A percentile compares a stretch with the other conserved stretches of the same genome.
phyloP scores from a whole-genome alignment of 2,113 vertebrate genomes.

The Grallaria varia region DNA sequence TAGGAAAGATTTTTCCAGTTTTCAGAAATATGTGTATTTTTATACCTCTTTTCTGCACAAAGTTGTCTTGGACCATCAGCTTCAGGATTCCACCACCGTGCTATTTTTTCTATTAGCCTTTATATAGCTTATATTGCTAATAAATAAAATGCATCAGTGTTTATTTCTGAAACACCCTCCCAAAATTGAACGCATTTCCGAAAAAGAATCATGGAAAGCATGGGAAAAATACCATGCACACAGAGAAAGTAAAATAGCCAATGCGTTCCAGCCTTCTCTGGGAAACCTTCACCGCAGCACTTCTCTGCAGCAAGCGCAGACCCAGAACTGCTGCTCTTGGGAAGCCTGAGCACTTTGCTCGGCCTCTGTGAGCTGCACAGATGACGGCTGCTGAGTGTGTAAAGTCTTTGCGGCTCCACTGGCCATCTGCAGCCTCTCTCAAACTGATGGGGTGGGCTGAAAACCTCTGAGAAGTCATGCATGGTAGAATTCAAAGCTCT shows the following conservation, averaged over 20 bases:
- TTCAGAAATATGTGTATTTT: neutral
- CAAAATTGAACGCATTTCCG: accelerated
- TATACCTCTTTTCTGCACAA: neutral
- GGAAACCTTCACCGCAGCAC: neutral
- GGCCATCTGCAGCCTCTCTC: neutral
- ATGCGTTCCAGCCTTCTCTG: neutral
- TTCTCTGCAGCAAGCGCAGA: neutral
- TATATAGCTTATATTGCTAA: neutral
- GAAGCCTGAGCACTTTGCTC: neutral
- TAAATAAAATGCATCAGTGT: neutral
- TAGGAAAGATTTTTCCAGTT: neutral
- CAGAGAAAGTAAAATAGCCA: neutral
- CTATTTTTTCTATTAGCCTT: neutral
- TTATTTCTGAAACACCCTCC: neutral
- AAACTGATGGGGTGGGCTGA: neutral
- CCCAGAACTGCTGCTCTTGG: neutral
- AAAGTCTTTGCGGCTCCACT: neutral
- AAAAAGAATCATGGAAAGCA: neutral
- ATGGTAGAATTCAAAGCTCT: neutral
- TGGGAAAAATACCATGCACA: neutral
- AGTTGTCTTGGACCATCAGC: neutral
- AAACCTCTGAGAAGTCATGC: neutral
- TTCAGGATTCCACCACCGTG: neutral
- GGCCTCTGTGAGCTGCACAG: neutral
- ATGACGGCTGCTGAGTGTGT: neutral